Evolutionary conservation across 64 coral and sea anemone genomes (phyloP).

Genomic region (Dendrophyllia cribrosa): DNA sequence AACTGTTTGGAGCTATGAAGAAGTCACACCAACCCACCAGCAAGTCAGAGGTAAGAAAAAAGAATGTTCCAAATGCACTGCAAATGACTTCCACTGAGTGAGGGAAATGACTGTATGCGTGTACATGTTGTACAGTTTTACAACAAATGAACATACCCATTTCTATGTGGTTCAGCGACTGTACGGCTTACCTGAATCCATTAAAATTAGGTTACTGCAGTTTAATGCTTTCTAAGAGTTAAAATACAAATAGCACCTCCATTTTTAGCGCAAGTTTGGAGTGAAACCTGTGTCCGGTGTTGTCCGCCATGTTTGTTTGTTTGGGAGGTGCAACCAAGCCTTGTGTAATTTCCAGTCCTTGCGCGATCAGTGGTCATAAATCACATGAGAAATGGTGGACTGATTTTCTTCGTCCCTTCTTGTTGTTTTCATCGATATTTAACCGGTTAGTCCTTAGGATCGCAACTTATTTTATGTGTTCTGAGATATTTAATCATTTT

Average conservation of each 20-base stretch:
- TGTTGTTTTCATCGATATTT: constrained; percentile 1
- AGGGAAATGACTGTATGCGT: too few species aligned
- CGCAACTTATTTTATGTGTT: background rate
- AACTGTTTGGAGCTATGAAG: too few species aligned
- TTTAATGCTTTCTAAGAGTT: too few species aligned
- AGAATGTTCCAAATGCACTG: too few species aligned
- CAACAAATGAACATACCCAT: background rate
- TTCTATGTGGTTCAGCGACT: background rate
- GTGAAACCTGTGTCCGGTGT: too few species aligned
- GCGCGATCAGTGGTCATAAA: background rate
- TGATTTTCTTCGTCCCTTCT: background rate
- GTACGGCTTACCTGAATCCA: background rate
- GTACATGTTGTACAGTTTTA: too few species aligned
- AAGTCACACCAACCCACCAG: too few species aligned
- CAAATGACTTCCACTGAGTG: too few species aligned
- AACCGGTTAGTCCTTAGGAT: background rate
- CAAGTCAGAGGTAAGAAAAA: too few species aligned
- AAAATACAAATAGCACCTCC: too few species aligned
- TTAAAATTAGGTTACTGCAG: background rate
- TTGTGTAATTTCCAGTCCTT: background rate
- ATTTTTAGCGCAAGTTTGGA: too few species aligned
- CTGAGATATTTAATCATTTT: background rate
- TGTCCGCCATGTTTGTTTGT: constrained; percentile 26
- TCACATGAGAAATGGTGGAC: constrained; percentile 13
- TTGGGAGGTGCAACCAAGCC: constrained; percentile 8